Evolutionary conservation across 2,888 invertebrate genomes (phyloP).

Genomic region (Tetanocera ferruginea): DNA sequence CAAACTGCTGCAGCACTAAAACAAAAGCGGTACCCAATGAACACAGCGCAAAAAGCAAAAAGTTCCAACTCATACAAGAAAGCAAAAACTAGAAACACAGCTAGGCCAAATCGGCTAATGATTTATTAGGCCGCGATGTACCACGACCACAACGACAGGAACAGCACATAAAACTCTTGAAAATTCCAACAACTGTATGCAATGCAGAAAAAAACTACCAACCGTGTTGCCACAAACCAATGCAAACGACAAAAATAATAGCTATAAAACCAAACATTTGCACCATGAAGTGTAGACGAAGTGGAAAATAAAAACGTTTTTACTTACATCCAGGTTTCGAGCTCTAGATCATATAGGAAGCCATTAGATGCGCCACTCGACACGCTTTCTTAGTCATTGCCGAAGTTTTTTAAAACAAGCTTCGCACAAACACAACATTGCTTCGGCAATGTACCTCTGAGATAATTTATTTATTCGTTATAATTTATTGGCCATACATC

Average conservation of each 20-base stretch:
- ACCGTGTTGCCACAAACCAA: conserved; percentile 2
- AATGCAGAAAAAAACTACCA: conserved; percentile 31
- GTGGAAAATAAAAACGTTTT: background rate
- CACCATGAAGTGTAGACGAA: background rate
- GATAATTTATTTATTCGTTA: conserved; percentile 49
- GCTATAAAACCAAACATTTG: conserved; percentile 28
- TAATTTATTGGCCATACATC: conserved; percentile 68
- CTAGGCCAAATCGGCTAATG: conserved; percentile 11
- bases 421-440: background rate
- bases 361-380: conserved; percentile 60
- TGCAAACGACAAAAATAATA: conserved; percentile 33
- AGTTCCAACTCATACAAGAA: background rate
- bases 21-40: conserved; percentile 31
- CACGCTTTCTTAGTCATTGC: conserved; percentile 1
- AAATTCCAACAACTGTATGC: background rate
- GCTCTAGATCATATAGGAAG: conserved; percentile 39
- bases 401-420: background rate
- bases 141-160: background rate
- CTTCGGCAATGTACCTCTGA: background rate
- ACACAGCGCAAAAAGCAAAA: background rate
- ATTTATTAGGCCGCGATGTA: conserved; percentile 33
- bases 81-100: conserved; percentile 17
- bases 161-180: background rate
- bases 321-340: background rate
- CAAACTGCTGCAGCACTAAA: conserved; percentile 7